Base-by-base conservation (phyloP, 2,113 vertebrate genomes). In the Hiodon tergisus region DNA sequence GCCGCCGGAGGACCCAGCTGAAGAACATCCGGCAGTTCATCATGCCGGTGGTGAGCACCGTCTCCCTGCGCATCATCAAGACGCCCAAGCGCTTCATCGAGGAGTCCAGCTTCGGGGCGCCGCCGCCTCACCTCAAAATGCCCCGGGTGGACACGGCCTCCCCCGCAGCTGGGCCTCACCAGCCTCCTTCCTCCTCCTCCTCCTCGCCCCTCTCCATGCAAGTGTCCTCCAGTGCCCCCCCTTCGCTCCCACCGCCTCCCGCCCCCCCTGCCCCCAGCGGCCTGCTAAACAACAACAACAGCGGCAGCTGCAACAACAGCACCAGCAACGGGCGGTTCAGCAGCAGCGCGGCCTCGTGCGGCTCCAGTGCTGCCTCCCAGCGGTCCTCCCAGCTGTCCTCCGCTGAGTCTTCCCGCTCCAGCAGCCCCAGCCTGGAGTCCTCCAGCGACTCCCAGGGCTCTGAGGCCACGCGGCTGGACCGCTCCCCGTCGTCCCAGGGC, bases 21-120 rank as follows among this genome's bases (percentile, higher is more conserved):
- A 98, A 98, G 80, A 98, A 97, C 52, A 98, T 99, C 74, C 89
- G 97, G 0, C 97, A 98, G 90, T 98, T 99, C 83, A 98, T 99
- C 76, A 99, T 99, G 98, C 98, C 98, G 0, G 96, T 98, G 4
- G 96, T 99, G 77, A 99, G 98, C 9, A 95, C 97, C 0, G 95
- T 98, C 83, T 99, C 97, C 6, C 94, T 95, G 0, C 91, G 98
- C 54, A 96, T 99, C 82, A 99, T 99, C 71, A 98, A 98, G 83
- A 99, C 97, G 1, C 98, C 97, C 6, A 95, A 98, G 80, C 93
- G 98, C 31, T 99, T 99, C 83, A 99, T 99, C 31, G 96, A 99
- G 82, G 97, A 98, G 79, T 93, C 94, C 78, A 96, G 92, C 0
- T 93, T 91, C 77, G 87, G 87, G 73, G 67, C 83, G 3, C 84